Evolutionary conservation across 2,797 vertebrate species (phyloP).

Genomic region (Chiloscyllium punctatum): DNA sequence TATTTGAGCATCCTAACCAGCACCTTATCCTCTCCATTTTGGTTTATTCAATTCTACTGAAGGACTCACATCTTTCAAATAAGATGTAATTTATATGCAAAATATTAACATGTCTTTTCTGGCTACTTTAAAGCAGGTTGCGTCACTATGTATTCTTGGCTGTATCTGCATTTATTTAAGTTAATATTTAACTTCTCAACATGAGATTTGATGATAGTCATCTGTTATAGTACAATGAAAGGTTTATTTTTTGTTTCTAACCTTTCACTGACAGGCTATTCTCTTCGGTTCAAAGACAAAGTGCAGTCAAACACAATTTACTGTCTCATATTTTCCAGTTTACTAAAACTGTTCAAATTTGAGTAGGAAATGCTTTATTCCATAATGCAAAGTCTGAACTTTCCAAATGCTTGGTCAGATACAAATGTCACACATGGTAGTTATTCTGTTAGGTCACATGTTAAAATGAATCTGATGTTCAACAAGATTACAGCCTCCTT

Average conservation of each 20-base stretch:
- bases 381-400: background rate
- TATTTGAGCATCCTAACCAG: background rate
- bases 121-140: background rate
- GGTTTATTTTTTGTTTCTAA: background rate
- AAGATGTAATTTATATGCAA: background rate
- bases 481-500: no score
- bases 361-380: background rate
- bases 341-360: background rate
- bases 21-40: background rate
- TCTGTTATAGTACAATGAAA: background rate
- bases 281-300: background rate
- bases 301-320: background rate
- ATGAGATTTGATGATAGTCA: background rate
- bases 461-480: no score
- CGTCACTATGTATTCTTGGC: background rate
- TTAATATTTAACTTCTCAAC: background rate
- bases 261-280: background rate
- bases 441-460: background rate
- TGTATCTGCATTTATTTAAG: background rate
- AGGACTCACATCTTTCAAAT: background rate
- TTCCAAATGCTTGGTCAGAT: background rate
- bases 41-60: background rate
- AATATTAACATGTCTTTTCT: background rate
- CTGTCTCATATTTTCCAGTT: no score
- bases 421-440: background rate